Evolutionary conservation across 2,888 invertebrate species (phyloP), one percentile per base, ranked within the genome.

Genomic region (Rotaria magnacalcarata): DNA sequence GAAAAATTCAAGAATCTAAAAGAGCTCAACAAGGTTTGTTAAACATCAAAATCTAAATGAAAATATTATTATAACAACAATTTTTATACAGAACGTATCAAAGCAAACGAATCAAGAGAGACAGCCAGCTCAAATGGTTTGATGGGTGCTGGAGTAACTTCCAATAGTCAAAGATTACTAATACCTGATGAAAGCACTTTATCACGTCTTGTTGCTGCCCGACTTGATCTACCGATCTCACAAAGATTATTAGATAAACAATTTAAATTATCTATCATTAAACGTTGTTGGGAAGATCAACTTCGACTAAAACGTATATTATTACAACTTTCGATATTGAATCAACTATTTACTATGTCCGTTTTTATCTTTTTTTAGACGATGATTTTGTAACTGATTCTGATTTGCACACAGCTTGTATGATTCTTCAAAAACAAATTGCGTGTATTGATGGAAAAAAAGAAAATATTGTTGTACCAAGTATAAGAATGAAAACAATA

Each of bases 251-350:
- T 80, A n/a, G 14, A 2, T 67, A 47, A 47, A 80, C 16, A 47
- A 6, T 47, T 80, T n/a, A 80, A 80, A 47, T n/a, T 80, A 47
- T 80, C 80, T 47, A 80, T 80, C 3, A 80, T 80, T n/a, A 80
- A 80, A 80, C 80, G 80, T 3, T 80, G 80, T 24, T 80, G 43
- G 80, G 80, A 80, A 80, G 80, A 80, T 80, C 80, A 80, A 80
- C 47, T 80, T n/a, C 80, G 80, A 8, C 4, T 80, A 11, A 80
- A 80, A n/a, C 80, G 80, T 80, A 80, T 47, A 14, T 75, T 21
- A 14, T 60, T 4, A n/a, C 27, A n/a, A 14, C 3, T 11, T 60
- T 1, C 4, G 14, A 60, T n/a, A n/a, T 60, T 60, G 11, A 27
- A 16, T 60, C 0, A 11, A 11, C 14, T 14, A 27, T 60, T 2